Conservation (phyloP, 1,140 invertebrate genomes). For the Papilio machaon region DNA sequence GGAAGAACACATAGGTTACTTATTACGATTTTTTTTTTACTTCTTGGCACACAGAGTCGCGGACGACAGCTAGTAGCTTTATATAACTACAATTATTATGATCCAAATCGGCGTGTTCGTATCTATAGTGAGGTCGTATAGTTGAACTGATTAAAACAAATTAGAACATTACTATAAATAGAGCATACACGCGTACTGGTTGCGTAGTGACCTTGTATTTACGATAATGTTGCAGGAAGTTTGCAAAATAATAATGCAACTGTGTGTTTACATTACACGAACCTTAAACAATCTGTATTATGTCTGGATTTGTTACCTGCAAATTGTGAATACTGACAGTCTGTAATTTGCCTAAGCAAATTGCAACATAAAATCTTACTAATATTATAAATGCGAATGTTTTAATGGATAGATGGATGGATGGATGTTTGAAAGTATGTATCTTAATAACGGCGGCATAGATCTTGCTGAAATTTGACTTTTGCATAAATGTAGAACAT, state of each 20-base stretch:
- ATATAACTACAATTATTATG: neutral
- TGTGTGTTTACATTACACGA: neutral
- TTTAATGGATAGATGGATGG: no score
- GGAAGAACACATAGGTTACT: no score
- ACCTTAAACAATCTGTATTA: neutral
- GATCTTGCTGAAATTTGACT: no score
- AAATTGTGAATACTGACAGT: neutral
- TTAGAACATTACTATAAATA: constrained; percentile 24
- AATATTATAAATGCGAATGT: no score
- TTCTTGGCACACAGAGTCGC: no score
- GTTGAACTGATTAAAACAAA: constrained; percentile 19
- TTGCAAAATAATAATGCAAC: neutral
- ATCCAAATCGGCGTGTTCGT: neutral
- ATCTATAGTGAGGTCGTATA: neutral
- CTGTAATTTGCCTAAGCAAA: neutral
- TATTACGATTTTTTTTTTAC: no score
- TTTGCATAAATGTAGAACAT: no score
- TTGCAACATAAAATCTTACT: no score
- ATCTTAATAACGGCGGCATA: no score
- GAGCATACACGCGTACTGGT: neutral
- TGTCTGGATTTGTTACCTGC: neutral
- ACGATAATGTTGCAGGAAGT: constrained; percentile 8
- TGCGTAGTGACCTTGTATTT: neutral
- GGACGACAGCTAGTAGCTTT: neutral
- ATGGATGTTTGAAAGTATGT: no score